phyloP scores from a whole-genome alignment of 2,797 vertebrate species.

The Acipenser ruthenus region DNA sequence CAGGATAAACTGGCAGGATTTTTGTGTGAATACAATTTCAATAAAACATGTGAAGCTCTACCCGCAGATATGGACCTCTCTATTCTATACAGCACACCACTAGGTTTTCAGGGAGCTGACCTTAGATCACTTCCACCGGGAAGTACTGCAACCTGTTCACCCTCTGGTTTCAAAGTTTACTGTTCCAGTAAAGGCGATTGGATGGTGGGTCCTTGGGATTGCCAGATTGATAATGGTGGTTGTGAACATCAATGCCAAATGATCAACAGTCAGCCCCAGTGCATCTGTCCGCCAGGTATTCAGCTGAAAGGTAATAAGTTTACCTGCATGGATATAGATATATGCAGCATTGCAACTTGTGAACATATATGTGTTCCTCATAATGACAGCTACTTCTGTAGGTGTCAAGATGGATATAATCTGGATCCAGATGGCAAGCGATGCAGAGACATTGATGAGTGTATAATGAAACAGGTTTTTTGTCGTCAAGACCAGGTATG shows the following conservation, averaged over 20 bases:
- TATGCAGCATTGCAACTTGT: constrained; percentile 20
- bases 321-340: constrained; percentile 34
- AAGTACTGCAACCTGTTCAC: constrained; percentile 26
- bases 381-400: constrained; percentile 31
- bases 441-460: constrained; percentile 47
- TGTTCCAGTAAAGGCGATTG: constrained; percentile 39
- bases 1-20: too few species aligned
- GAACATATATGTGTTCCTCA: constrained; percentile 36
- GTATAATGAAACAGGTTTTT: constrained; percentile 22
- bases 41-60: too few species aligned
- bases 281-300: background rate
- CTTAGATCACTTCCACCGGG: constrained; percentile 38
- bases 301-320: constrained; percentile 31
- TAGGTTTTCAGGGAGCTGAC: constrained; percentile 23
- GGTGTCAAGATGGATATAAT: constrained; percentile 50
- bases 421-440: constrained; percentile 38
- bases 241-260: constrained; percentile 50
- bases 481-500: constrained; percentile 1
- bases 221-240: constrained; percentile 62
- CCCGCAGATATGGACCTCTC: too few species aligned
- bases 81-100: too few species aligned
- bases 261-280: fast-evolving
- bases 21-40: too few species aligned
- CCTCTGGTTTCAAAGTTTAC: constrained; percentile 20
- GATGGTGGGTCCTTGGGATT: constrained; percentile 64